Conservation (phyloP, 2,113 vertebrate species). For the Crotalus horridus region DNA sequence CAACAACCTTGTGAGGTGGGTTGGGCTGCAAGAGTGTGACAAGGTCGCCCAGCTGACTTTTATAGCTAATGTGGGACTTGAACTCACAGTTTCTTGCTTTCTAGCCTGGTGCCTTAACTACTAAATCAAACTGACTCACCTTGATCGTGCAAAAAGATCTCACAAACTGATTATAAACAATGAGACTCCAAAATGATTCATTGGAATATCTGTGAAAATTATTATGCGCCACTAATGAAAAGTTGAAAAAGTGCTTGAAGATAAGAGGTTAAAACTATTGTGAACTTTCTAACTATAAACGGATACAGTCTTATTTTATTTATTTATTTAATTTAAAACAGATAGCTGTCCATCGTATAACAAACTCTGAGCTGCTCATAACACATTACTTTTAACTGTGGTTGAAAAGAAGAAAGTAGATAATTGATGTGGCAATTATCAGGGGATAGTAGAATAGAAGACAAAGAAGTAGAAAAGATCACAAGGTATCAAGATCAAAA, state of each 20-base stretch:
- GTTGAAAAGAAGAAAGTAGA: neutral
- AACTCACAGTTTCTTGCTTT: neutral
- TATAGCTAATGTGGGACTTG: neutral
- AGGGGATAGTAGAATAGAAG: neutral
- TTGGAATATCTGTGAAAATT: neutral
- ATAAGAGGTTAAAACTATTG: neutral
- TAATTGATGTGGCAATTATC: neutral
- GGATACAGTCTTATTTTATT: neutral
- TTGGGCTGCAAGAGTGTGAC: neutral
- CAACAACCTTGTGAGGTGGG: neutral
- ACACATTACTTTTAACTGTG: neutral
- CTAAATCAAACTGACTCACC: neutral
- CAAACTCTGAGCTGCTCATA: neutral
- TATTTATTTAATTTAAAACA: neutral
- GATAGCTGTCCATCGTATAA: neutral
- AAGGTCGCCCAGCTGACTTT: neutral
- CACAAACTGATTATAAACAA: neutral
- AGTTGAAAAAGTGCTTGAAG: neutral
- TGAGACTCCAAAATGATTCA: neutral
- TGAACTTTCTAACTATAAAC: neutral
- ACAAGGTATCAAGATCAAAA: neutral
- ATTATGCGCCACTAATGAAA: neutral
- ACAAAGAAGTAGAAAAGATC: neutral
- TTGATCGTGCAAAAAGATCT: neutral
- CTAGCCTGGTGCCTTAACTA: neutral